Evolutionary conservation across 2,797 vertebrate species (phyloP).

Genomic region (Serranus cabrilla): DNA sequence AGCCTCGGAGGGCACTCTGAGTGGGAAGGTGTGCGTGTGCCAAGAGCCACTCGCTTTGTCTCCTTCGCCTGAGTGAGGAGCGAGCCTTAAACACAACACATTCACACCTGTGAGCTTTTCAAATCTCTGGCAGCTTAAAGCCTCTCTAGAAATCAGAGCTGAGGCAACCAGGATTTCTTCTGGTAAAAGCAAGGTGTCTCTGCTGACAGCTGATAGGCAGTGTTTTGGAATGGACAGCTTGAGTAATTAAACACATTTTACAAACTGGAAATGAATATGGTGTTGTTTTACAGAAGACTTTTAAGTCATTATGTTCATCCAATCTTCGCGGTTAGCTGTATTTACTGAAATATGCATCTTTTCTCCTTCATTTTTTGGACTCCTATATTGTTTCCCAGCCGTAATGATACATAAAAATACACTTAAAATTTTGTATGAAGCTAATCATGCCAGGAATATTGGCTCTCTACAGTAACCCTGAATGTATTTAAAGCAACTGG

Average conservation of each 20-base stretch:
- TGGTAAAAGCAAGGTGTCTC: slow-evolving; percentile 40
- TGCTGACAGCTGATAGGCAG: slow-evolving; percentile 56
- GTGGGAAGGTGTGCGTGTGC: slow-evolving; percentile 45
- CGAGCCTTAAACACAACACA: slow-evolving; percentile 59
- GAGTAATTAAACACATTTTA: slow-evolving; percentile 17
- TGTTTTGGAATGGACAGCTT: slow-evolving; percentile 36
- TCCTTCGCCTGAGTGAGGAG: slow-evolving; percentile 59
- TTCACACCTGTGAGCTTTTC: slow-evolving; percentile 71
- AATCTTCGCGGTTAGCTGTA: background rate
- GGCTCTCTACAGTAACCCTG: no score
- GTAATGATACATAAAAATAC: no score
- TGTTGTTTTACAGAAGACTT: background rate
- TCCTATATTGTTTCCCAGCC: background rate
- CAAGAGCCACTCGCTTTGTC: slow-evolving; percentile 68
- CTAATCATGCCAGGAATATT: no score
- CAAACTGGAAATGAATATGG: slow-evolving; percentile 15
- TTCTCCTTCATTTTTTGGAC: background rate
- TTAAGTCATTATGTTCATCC: background rate
- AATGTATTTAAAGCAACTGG: no score
- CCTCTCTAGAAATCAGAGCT: slow-evolving; percentile 49
- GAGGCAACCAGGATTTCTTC: slow-evolving; percentile 35
- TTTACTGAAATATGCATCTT: slow-evolving; percentile 6
- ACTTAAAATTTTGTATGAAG: no score
- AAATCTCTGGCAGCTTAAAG: slow-evolving; percentile 59
- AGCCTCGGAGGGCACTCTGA: slow-evolving; percentile 58